These are phyloP conservation scores for Ptilorrhoa leucosticta DNA, from an alignment of 2,113 vertebrate genomes.

Conservation along the genomic window DNA sequence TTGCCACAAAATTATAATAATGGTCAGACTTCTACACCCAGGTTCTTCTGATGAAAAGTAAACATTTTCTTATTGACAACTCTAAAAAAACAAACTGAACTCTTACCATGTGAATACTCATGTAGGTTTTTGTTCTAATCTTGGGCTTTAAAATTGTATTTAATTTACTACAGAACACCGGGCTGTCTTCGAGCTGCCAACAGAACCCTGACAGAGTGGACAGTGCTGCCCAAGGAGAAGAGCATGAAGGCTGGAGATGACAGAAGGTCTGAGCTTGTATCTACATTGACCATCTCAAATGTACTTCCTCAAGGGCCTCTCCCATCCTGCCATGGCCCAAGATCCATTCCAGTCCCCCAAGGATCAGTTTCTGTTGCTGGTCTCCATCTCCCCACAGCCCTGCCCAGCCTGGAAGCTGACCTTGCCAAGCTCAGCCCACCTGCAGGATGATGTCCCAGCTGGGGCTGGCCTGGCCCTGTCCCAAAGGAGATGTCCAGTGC, in stretches of 20 bases:
- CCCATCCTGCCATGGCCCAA: background rate
- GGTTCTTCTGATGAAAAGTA: background rate
- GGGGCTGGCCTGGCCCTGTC: background rate
- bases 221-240: background rate
- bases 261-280: background rate
- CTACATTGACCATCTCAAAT: background rate
- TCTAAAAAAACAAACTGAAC: background rate
- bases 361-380: too few species aligned
- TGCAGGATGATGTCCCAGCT: accelerated
- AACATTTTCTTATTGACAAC: background rate
- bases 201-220: accelerated
- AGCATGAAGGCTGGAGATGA: background rate
- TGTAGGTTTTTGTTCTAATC: background rate
- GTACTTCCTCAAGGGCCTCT: background rate
- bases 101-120: background rate
- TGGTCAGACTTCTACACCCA: background rate
- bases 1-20: background rate
- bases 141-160: background rate
- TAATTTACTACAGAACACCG: background rate
- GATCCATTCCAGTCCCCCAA: background rate
- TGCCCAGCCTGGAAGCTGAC: background rate
- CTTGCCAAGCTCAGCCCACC: background rate
- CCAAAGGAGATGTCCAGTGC: accelerated
- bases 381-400: background rate
- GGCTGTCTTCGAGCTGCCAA: background rate